phyloP scores from a whole-genome alignment of 2,113 vertebrate species.

The Ochotona curzoniae region DNA sequence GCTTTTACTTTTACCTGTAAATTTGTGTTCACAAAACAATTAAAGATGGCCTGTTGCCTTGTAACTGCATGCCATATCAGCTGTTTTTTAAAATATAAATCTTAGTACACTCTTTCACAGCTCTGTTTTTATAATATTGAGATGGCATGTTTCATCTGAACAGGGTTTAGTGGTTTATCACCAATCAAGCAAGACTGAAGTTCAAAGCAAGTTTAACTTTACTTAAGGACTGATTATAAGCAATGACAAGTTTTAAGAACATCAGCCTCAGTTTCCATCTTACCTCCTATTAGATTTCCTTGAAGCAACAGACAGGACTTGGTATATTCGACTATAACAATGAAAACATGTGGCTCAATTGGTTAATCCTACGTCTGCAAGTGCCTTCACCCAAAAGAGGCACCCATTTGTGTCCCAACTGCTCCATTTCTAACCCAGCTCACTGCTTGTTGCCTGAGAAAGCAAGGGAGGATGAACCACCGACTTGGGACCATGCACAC shows the following conservation, averaged over 20 bases:
- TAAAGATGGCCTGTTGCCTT: conserved; percentile 2
- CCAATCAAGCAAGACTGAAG: conserved; percentile 30
- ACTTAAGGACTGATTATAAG: conserved; percentile 84
- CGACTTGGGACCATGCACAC: too few species aligned
- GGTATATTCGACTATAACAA: not conserved
- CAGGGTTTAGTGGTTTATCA: conserved; percentile 56
- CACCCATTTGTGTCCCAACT: too few species aligned
- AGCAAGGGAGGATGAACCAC: too few species aligned
- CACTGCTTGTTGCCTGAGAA: too few species aligned
- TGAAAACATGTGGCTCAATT: not conserved
- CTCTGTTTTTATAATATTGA: conserved; percentile 1
- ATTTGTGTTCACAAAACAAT: not conserved
- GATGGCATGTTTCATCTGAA: conserved; percentile 28
- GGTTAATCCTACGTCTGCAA: too few species aligned
- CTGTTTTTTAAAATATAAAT: not conserved
- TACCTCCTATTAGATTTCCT: conserved; percentile 3
- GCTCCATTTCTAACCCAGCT: too few species aligned
- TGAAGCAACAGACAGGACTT: not conserved
- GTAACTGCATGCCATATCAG: not conserved
- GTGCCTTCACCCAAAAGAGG: too few species aligned
- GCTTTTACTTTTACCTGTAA: conserved; percentile 15
- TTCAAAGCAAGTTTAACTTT: conserved; percentile 24
- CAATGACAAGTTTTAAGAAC: not conserved
- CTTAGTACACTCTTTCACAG: not conserved
- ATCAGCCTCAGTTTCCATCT: not conserved